A percentile compares a stretch with the other conserved stretches of the same genome.
phyloP scores from a whole-genome alignment of 2,797 vertebrate genomes.

The Sebastes goodei region DNA sequence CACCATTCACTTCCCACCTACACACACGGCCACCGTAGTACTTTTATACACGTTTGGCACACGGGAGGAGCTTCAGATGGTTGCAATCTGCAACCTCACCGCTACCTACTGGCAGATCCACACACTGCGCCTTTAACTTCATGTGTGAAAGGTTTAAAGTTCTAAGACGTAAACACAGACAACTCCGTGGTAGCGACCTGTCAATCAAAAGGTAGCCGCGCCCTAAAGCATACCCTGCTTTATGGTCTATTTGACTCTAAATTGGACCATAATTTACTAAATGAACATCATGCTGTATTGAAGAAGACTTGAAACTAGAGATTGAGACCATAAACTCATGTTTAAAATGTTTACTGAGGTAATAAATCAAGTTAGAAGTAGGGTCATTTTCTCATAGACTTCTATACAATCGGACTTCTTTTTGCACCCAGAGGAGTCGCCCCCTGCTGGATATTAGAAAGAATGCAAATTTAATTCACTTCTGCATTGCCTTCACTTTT shows the following conservation, averaged over 20 bases:
- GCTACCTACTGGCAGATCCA: too few species aligned
- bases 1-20: too few species aligned
- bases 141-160: neutral
- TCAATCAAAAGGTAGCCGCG: fast-evolving
- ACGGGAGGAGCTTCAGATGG: too few species aligned
- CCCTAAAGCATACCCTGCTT: neutral
- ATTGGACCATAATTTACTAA: neutral
- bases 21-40: too few species aligned
- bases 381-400: too few species aligned
- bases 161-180: neutral
- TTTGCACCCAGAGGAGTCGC: neutral
- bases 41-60: too few species aligned
- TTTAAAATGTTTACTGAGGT: neutral
- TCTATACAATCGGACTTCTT: too few species aligned
- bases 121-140: neutral
- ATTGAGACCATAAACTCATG: neutral
- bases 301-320: neutral
- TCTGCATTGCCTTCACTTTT: neutral
- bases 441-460: neutral
- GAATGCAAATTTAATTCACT: neutral
- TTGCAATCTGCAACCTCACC: neutral
- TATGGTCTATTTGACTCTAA: neutral
- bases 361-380: neutral
- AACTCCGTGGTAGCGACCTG: neutral
- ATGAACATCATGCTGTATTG: neutral